Evolutionary conservation across 2,797 vertebrate species (phyloP).

Genomic region (Takifugu rubripes): DNA sequence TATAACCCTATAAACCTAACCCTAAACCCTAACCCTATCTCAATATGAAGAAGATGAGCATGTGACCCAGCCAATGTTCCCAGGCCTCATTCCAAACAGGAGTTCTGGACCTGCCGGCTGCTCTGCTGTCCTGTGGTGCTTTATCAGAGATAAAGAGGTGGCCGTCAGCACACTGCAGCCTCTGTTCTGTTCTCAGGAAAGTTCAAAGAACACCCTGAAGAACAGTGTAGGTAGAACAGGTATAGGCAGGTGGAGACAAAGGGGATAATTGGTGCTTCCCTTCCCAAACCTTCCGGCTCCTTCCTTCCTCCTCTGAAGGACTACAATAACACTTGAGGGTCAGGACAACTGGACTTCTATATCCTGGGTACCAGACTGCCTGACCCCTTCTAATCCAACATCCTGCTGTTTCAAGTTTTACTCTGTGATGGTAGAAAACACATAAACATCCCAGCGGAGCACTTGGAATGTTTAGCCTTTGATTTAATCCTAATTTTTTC

Average conservation of each 20-base stretch:
- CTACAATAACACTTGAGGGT: conserved; percentile 34
- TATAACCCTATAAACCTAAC: too few species aligned
- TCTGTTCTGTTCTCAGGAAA: conserved; percentile 27
- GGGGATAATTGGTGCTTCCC: conserved; percentile 25
- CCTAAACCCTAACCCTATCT: too few species aligned
- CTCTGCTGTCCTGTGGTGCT: conserved; percentile 22
- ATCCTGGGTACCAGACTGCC: conserved; percentile 1
- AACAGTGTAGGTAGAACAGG: conserved; percentile 2
- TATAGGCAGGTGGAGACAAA: conserved; percentile 19
- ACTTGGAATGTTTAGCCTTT: conserved; percentile 58
- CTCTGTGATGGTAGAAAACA: conserved; percentile 36
- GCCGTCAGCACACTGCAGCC: conserved; percentile 13
- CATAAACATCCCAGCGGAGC: conserved; percentile 7
- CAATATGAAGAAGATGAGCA: conserved; percentile 41
- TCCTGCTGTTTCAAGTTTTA: conserved; percentile 57
- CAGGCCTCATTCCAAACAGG: conserved; percentile 52
- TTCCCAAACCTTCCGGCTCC: conserved; percentile 1
- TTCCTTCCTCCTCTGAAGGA: conserved; percentile 17
- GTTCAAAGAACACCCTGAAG: conserved; percentile 29
- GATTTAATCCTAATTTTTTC: too few species aligned
- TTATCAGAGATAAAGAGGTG: background rate
- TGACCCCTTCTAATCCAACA: conserved; percentile 51
- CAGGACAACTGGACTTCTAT: conserved; percentile 3
- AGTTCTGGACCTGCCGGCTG: conserved; percentile 31
- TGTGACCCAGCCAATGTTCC: too few species aligned